These are phyloP conservation scores for Oryzias celebensis DNA, from an alignment of 2,113 vertebrate genomes.

Conservation along the genomic window DNA sequence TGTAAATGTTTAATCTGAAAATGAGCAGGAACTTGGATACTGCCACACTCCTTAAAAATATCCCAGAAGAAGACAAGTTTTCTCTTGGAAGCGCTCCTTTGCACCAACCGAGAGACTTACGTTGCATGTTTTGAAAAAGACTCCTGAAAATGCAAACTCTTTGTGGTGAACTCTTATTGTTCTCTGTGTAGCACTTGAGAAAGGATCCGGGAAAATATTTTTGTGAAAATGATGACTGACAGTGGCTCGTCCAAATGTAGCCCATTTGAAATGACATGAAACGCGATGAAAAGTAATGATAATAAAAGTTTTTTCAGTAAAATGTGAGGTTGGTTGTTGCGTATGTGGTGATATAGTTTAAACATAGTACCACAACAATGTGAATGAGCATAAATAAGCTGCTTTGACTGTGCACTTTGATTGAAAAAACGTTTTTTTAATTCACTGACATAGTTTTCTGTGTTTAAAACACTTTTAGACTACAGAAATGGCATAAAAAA, in stretches of 20 bases:
- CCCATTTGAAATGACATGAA: conserved; percentile 13
- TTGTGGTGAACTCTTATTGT: conserved; percentile 47
- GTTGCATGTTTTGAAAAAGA: conserved; percentile 45
- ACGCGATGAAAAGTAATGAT: conserved; percentile 13
- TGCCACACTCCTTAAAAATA: conserved; percentile 8
- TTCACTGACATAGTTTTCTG: too few species aligned
- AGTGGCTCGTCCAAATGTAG: conserved; percentile 29
- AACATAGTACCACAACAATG: conserved; percentile 6
- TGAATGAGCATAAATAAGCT: conserved; percentile 17
- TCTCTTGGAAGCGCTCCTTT: conserved; percentile 11
- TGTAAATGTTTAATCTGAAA: conserved; percentile 19
- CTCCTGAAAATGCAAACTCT: conserved; percentile 32
- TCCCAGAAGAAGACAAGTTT: conserved; percentile 15
- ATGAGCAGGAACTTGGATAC: neutral
- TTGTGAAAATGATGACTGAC: conserved; percentile 53
- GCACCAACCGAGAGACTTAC: conserved; percentile 13
- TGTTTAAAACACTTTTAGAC: too few species aligned
- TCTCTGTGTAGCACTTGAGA: conserved; percentile 37
- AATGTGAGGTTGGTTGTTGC: conserved; percentile 19
- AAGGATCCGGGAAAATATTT: conserved; percentile 47
- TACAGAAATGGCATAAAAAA: too few species aligned
- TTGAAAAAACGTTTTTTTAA: too few species aligned
- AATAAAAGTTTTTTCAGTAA: conserved; percentile 47
- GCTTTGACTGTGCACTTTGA: neutral
- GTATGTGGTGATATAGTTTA: conserved; percentile 1